Percentiles rank a stretch among this genome's conserved stretches.
Conservation (phyloP, 2,888 invertebrate species). For the Epinotia demarniana region DNA sequence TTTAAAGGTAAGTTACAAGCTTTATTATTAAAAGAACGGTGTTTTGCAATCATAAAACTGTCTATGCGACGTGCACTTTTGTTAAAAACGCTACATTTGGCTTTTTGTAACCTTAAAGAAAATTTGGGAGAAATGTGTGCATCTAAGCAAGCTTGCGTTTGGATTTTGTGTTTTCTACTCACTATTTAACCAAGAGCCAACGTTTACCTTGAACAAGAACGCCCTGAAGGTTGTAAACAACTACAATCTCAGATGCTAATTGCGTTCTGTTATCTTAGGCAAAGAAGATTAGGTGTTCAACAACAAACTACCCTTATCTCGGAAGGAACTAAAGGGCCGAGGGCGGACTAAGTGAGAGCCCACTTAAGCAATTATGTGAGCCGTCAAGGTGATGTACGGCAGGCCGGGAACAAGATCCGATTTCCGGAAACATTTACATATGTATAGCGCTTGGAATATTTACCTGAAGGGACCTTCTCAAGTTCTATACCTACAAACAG, state of each 20-base stretch:
- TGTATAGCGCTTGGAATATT: conserved; percentile 37
- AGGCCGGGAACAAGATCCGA: conserved; percentile 36
- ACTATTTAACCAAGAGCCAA: not conserved
- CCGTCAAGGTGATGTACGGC: conserved; percentile 49
- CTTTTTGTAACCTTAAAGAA: no score
- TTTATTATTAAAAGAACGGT: no score
- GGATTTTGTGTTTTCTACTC: not conserved
- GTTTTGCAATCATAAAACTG: no score
- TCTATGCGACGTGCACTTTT: no score
- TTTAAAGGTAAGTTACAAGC: no score
- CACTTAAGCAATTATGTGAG: conserved; percentile 66
- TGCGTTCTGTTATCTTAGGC: conserved; percentile 68
- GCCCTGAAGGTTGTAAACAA: conserved; percentile 56
- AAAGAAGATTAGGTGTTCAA: conserved; percentile 63
- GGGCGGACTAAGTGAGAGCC: conserved; percentile 57
- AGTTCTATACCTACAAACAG: not conserved
- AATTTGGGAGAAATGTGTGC: no score
- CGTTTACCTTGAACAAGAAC: conserved; percentile 24
- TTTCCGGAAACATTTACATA: conserved; percentile 40
- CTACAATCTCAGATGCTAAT: conserved; percentile 62
- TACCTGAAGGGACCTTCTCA: conserved; percentile 16
- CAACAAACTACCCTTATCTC: conserved; percentile 69
- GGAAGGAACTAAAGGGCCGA: conserved; percentile 51
- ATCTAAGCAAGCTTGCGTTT: not conserved
- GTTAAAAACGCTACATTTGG: no score